Conservation (phyloP, 2,888 invertebrate species). For the Parnassius glacialis region DNA sequence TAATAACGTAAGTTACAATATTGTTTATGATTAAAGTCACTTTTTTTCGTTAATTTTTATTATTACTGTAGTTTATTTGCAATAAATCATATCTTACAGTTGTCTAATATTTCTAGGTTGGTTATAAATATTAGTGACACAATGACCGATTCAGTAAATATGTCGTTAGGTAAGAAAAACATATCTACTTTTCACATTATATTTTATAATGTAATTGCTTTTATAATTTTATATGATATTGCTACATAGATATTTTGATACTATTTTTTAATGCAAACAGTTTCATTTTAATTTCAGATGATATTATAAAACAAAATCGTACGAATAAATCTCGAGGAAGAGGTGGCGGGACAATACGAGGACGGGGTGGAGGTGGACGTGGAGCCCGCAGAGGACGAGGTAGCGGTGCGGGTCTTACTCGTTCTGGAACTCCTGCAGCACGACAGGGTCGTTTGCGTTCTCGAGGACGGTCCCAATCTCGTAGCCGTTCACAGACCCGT, state of each 20-base stretch:
- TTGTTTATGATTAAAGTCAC: too few species aligned
- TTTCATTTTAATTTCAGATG: constrained; percentile 48
- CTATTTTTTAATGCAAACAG: neutral
- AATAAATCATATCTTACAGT: too few species aligned
- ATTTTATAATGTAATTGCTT: neutral
- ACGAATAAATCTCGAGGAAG: constrained; percentile 60
- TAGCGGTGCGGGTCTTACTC: constrained; percentile 45
- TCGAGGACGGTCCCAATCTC: constrained; percentile 46
- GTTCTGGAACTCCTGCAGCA: constrained; percentile 27
- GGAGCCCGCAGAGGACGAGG: constrained; percentile 43
- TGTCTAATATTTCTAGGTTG: constrained; percentile 17
- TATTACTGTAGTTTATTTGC: too few species aligned
- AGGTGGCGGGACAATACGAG: constrained; percentile 44
- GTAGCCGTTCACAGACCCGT: constrained; percentile 47
- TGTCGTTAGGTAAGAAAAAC: constrained; percentile 63
- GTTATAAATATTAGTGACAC: constrained; percentile 21
- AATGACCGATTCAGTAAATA: constrained; percentile 69
- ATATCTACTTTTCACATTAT: neutral
- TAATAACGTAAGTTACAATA: too few species aligned
- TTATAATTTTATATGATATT: neutral
- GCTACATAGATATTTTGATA: neutral
- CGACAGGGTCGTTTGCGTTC: constrained; percentile 40
- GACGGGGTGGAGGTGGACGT: constrained; percentile 41
- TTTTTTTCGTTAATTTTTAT: too few species aligned
- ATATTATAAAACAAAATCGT: constrained; percentile 66